phyloP scores from a whole-genome alignment of 2,113 vertebrate genomes.

The Rhynchopsitta pachyrhyncha region DNA sequence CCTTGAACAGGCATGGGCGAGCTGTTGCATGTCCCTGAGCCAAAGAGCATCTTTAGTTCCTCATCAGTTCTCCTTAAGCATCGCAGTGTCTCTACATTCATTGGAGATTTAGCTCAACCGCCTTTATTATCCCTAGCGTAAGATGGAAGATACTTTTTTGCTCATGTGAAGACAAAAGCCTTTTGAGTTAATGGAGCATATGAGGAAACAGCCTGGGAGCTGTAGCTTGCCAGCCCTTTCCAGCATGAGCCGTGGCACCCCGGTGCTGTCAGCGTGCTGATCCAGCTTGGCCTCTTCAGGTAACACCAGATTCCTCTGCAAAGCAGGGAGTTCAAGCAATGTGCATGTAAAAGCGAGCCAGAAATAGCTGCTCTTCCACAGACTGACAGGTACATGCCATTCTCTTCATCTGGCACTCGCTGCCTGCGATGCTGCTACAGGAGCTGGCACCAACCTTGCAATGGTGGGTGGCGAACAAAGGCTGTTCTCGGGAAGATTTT shows the following conservation, averaged over 20 bases:
- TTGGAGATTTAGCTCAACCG: neutral
- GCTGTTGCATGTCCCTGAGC: neutral
- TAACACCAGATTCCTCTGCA: neutral
- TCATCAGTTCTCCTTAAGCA: neutral
- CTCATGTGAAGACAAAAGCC: conserved; percentile 30
- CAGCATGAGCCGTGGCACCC: neutral
- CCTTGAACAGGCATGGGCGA: fast-evolving
- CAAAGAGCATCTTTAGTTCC: neutral
- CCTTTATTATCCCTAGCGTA: conserved; percentile 32
- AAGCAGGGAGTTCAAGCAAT: conserved; percentile 28
- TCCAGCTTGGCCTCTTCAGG: neutral
- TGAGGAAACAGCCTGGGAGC: conserved; percentile 48
- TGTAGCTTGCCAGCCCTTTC: conserved; percentile 4
- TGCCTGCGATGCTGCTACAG: neutral
- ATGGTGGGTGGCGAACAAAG: conserved; percentile 30
- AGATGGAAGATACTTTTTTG: conserved; percentile 55
- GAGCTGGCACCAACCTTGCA: conserved; percentile 28
- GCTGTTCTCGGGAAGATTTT: neutral
- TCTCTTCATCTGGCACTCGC: neutral
- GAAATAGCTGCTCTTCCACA: neutral
- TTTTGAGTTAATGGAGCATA: conserved; percentile 53
- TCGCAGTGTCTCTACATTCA: neutral
- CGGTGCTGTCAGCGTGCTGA: neutral
- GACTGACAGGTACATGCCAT: conserved; percentile 14
- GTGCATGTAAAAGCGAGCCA: neutral